A percentile compares a stretch with the other conserved stretches of the same genome.
Evolutionary conservation across 2,113 vertebrate genomes (phyloP).

Genomic region (Bos javanicus): DNA sequence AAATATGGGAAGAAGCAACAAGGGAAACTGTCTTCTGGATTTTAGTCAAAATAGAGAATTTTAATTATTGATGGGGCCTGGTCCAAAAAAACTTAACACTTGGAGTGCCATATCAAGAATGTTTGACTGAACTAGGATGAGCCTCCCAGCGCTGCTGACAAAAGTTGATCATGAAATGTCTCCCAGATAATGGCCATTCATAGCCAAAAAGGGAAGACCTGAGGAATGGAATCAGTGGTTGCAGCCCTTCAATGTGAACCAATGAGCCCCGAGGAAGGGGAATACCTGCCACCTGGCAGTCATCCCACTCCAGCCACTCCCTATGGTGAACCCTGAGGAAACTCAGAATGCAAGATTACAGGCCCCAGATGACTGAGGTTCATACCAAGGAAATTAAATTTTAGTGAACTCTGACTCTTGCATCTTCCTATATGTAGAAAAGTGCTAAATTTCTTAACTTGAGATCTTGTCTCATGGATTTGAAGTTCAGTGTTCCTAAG

Average conservation of each 20-base stretch:
- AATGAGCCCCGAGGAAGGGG: background rate
- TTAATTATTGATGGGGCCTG: background rate
- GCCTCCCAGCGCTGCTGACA: background rate
- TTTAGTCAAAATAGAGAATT: background rate
- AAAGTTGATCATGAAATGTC: background rate
- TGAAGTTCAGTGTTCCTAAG: background rate
- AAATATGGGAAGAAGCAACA: background rate
- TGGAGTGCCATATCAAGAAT: background rate
- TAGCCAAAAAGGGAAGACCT: background rate
- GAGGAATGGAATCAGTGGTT: background rate
- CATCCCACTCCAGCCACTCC: background rate
- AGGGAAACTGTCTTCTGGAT: background rate
- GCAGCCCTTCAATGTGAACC: background rate
- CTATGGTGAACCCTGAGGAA: background rate
- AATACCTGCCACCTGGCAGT: background rate
- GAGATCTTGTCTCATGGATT: background rate
- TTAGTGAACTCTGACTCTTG: background rate
- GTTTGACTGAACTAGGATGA: background rate
- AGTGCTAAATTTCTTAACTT: background rate
- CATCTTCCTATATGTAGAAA: background rate
- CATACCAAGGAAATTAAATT: background rate
- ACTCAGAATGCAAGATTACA: background rate
- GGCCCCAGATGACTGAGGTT: background rate
- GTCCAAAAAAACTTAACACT: background rate
- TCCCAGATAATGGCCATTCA: background rate